Conservation (phyloP, 2,888 invertebrate species). For the Carpatolechia fugitivella region DNA sequence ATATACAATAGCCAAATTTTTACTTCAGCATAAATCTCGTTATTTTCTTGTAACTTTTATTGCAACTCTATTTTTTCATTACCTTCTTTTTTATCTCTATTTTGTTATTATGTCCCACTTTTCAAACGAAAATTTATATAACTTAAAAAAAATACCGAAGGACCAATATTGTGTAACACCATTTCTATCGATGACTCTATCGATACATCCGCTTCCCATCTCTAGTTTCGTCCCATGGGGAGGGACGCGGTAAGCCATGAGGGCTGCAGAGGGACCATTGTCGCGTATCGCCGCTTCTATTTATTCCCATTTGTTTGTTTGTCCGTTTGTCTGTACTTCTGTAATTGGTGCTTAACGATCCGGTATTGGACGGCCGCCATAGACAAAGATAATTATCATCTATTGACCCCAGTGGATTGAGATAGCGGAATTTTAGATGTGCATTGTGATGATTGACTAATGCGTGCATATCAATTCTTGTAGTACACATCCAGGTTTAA, state of each 20-base stretch:
- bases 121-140: too few relatives aligned
- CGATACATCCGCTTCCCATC: constrained; percentile 42
- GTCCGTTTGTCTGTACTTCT: constrained; percentile 34
- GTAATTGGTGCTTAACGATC: constrained; percentile 69
- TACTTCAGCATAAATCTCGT: too few relatives aligned
- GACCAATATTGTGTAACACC: constrained; percentile 31
- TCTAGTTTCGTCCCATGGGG: constrained; percentile 45
- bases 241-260: constrained; percentile 48
- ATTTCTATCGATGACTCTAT: constrained; percentile 27
- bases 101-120: too few relatives aligned
- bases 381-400: constrained; percentile 6
- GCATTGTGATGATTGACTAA: not conserved
- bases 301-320: constrained; percentile 37
- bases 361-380: constrained; percentile 24
- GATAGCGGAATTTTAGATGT: not conserved
- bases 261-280: constrained; percentile 48
- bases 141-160: too few relatives aligned
- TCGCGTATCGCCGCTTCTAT: constrained; percentile 66
- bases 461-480: too few relatives aligned
- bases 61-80: too few relatives aligned
- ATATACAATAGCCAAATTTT: too few relatives aligned
- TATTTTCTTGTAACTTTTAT: too few relatives aligned
- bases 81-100: too few relatives aligned
- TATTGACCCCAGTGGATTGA: not conserved
- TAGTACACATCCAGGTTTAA: too few relatives aligned